A percentile compares a stretch with the other conserved stretches of the same genome.
These are phyloP conservation scores for Nymphalis c-album DNA, from an alignment of 2,888 invertebrate species.

Conservation along the genomic window DNA sequence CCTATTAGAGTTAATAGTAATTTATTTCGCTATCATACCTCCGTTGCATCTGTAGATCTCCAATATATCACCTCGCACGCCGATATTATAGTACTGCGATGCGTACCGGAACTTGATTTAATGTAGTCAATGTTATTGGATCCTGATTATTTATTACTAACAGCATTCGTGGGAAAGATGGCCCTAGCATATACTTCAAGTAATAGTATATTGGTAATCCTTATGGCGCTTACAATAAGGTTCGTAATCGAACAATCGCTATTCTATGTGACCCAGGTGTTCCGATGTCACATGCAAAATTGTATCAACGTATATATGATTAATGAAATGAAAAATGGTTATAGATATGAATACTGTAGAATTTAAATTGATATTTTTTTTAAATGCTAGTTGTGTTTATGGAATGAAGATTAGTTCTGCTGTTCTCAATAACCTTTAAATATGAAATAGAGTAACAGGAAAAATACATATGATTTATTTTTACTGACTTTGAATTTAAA, in stretches of 20 bases:
- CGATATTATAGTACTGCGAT: slow-evolving; percentile 37
- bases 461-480: too few species aligned
- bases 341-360: not conserved
- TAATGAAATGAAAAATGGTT: not conserved
- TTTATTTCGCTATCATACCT: slow-evolving; percentile 27
- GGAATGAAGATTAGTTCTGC: too few species aligned
- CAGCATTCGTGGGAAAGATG: slow-evolving; percentile 65
- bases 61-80: slow-evolving; percentile 35
- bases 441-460: too few species aligned
- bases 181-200: slow-evolving; percentile 12
- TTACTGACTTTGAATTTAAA: too few species aligned
- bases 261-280: not conserved
- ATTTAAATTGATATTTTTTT: not conserved
- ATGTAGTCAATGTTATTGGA: slow-evolving; percentile 75
- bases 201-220: not conserved
- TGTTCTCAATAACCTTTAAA: too few species aligned
- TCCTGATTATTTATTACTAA: slow-evolving; percentile 69
- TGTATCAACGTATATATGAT: slow-evolving; percentile 9
- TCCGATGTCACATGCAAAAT: slow-evolving; percentile 1
- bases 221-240: slow-evolving; percentile 13
- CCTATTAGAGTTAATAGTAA: slow-evolving; percentile 28
- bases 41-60: slow-evolving; percentile 29
- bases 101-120: slow-evolving; percentile 67
- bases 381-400: not conserved
- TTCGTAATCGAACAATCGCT: not conserved